Conservation (phyloP, 2,113 vertebrate species). For the Edolisoma coerulescens region DNA sequence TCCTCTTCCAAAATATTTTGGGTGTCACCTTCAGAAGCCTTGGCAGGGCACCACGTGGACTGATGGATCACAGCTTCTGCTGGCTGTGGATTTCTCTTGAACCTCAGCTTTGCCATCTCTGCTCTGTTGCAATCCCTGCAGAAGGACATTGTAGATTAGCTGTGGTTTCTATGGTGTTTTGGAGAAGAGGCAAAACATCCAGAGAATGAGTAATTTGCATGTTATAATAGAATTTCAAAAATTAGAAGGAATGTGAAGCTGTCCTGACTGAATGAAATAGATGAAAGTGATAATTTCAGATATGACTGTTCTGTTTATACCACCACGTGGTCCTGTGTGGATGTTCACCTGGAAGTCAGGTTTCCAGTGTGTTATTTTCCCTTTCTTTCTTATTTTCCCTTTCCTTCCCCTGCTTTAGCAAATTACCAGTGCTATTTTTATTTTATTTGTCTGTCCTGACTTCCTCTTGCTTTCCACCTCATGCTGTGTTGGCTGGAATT, state of each 20-base stretch:
- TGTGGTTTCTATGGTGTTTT: background rate
- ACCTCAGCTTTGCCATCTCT: background rate
- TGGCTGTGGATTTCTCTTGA: background rate
- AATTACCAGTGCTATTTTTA: background rate
- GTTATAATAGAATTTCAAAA: background rate
- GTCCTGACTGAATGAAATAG: background rate
- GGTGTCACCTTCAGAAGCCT: background rate
- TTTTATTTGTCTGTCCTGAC: background rate
- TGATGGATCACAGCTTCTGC: background rate
- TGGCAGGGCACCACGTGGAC: accelerated
- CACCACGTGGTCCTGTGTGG: background rate
- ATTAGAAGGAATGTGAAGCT: background rate
- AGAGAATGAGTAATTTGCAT: background rate
- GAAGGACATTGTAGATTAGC: background rate
- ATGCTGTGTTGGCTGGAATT: background rate
- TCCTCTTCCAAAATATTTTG: background rate
- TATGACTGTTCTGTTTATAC: background rate
- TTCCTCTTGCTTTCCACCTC: background rate
- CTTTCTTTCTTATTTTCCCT: background rate
- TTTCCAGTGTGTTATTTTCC: background rate
- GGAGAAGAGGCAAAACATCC: background rate
- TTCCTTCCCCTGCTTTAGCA: background rate
- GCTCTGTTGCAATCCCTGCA: background rate
- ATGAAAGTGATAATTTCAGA: background rate
- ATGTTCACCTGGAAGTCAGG: accelerated